Evolutionary conservation across 2,113 vertebrate species (phyloP).

Genomic region (Cricetomys ansorgei): DNA sequence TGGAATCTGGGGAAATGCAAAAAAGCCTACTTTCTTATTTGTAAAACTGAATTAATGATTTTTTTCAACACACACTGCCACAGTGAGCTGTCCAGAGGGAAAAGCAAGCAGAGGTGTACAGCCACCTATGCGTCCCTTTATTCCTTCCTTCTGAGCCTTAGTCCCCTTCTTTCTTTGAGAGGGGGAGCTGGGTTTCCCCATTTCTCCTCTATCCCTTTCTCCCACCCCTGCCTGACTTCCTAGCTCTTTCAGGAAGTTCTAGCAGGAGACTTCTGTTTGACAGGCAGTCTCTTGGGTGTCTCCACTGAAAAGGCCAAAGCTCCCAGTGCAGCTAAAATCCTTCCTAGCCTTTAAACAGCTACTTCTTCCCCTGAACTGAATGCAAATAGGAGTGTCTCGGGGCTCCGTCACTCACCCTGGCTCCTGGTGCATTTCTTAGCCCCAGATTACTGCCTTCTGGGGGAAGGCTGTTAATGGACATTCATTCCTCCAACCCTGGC

Average conservation of each 20-base stretch:
- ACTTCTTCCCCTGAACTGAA: slow-evolving; percentile 80
- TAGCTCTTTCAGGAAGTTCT: slow-evolving; percentile 68
- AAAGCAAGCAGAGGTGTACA: slow-evolving; percentile 48
- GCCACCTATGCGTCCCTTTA: neutral
- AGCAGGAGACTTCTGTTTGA: slow-evolving; percentile 85
- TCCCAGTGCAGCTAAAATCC: slow-evolving; percentile 83
- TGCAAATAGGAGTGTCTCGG: slow-evolving; percentile 77
- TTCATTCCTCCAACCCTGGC: slow-evolving; percentile 41
- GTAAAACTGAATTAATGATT: slow-evolving; percentile 83
- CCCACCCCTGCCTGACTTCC: neutral
- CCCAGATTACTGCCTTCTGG: slow-evolving; percentile 30
- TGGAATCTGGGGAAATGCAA: slow-evolving; percentile 63
- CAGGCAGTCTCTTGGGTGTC: slow-evolving; percentile 85
- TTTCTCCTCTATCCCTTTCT: neutral
- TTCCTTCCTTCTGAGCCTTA: neutral
- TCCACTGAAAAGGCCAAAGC: slow-evolving; percentile 86
- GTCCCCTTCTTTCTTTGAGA: neutral
- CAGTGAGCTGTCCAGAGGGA: slow-evolving; percentile 69
- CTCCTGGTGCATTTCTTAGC: slow-evolving; percentile 49
- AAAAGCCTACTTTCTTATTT: slow-evolving; percentile 80
- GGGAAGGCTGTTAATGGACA: slow-evolving; percentile 37
- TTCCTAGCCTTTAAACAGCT: slow-evolving; percentile 81
- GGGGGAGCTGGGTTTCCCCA: slow-evolving; percentile 48
- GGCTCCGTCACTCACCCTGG: neutral
- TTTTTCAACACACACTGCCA: slow-evolving; percentile 61